Percentiles rank a stretch among this genome's conserved stretches.
Evolutionary conservation across 2,888 invertebrate genomes (phyloP).

Genomic region (Agriotes lineatus): DNA sequence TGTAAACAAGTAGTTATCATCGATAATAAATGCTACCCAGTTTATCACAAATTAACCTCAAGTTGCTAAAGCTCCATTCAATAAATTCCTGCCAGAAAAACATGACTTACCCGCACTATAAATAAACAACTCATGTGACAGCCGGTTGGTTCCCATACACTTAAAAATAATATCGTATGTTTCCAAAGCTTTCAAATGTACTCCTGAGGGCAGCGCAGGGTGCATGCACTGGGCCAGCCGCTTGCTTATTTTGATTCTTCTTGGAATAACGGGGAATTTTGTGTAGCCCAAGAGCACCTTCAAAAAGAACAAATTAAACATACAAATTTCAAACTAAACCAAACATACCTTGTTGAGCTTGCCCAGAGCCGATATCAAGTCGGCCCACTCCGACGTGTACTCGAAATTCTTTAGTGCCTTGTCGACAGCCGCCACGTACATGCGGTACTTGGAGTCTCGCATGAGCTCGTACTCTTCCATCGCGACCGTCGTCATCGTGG

Average conservation of each 20-base stretch:
- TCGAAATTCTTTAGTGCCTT: constrained; percentile 92
- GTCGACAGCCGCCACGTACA: constrained; percentile 85
- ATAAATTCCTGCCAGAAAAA: no score
- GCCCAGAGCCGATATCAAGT: constrained; percentile 89
- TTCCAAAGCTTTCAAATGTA: constrained; percentile 91
- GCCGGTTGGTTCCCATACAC: constrained; percentile 84
- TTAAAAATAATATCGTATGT: constrained; percentile 93
- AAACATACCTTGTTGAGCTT: constrained; percentile 85
- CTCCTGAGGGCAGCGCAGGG: constrained; percentile 90
- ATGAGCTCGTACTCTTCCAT: constrained; percentile 85
- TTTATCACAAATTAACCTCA: background rate
- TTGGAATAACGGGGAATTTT: constrained; percentile 88
- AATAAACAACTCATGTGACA: constrained; percentile 86
- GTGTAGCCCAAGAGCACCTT: constrained; percentile 83
- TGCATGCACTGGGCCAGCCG: constrained; percentile 94
- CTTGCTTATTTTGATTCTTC: constrained; percentile 89
- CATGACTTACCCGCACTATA: constrained; percentile 76
- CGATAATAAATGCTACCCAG: no score
- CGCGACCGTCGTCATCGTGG: constrained; percentile 69
- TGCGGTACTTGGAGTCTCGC: constrained; percentile 85
- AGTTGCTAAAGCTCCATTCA: no score
- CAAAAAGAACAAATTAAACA: constrained; percentile 47
- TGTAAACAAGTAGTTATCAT: no score
- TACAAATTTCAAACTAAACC: background rate
- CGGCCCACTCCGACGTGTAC: constrained; percentile 95